Conservation (phyloP, 1,140 invertebrate species). For the Macrobrachium nipponense region DNA sequence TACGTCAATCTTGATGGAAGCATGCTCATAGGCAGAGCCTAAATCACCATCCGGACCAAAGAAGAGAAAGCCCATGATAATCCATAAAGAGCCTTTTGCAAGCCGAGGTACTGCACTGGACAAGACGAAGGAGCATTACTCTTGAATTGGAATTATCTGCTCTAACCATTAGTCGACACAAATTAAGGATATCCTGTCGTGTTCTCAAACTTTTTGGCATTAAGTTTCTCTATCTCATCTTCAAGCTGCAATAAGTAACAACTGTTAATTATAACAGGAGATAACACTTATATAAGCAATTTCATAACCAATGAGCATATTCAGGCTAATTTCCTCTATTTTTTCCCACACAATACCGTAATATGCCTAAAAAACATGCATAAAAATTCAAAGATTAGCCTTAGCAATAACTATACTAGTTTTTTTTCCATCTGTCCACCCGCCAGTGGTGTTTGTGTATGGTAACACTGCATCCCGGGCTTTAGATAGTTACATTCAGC, state of each 20-base stretch:
- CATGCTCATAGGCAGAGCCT: constrained; percentile 52
- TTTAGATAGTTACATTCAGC: no score
- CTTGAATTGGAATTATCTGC: constrained; percentile 84
- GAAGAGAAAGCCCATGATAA: constrained; percentile 89
- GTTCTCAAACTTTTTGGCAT: constrained; percentile 84
- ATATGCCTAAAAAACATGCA: no score
- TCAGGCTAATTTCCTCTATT: no score
- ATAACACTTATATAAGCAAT: no score
- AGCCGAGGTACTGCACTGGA: constrained; percentile 80
- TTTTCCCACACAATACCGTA: no score
- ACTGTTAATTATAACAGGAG: neutral
- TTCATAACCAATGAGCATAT: no score
- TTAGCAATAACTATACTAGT: no score
- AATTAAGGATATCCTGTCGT: constrained; percentile 85
- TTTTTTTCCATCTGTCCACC: no score
- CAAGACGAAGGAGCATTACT: constrained; percentile 73
- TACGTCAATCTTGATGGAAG: constrained; percentile 72
- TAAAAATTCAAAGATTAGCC: no score
- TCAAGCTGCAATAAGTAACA: constrained; percentile 52
- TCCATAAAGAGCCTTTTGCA: constrained; percentile 91
- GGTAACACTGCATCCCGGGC: no score
- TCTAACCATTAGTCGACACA: constrained; percentile 91
- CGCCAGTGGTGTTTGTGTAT: no score
- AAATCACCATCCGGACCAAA: constrained; percentile 91
- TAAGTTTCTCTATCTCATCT: constrained; percentile 76